These are phyloP conservation scores for Pterostichus niger DNA, from an alignment of 2,888 invertebrate species.

Conservation along the genomic window DNA sequence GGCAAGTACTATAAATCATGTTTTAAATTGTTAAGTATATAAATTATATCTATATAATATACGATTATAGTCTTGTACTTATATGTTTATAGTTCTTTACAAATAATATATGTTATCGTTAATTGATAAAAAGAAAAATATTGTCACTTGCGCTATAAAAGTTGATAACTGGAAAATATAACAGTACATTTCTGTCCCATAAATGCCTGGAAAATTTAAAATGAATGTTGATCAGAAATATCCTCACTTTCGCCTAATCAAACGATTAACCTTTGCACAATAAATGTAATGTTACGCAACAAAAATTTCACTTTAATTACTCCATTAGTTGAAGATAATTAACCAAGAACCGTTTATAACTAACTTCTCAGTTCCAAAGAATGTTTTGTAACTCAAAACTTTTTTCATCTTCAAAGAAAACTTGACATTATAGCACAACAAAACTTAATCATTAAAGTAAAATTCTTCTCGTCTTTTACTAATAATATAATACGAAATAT, in stretches of 20 bases:
- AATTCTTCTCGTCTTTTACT: not conserved
- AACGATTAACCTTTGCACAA: not conserved
- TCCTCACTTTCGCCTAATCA: not conserved
- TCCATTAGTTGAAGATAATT: slow-evolving; percentile 10
- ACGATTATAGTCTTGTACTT: not conserved
- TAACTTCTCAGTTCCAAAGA: slow-evolving; percentile 5
- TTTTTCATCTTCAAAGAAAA: not conserved
- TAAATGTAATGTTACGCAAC: not conserved
- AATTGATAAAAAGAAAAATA: not conserved
- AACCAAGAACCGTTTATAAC: not conserved
- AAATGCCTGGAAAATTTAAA: not conserved
- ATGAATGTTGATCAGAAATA: not conserved
- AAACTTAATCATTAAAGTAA: not conserved
- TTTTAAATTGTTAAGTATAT: no score
- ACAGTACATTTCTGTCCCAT: not conserved
- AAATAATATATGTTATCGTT: not conserved
- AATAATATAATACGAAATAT: not conserved
- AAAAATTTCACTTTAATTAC: slow-evolving; percentile 22
- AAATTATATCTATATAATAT: no score
- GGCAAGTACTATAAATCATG: not conserved
- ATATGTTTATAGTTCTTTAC: not conserved
- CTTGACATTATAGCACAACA: slow-evolving; percentile 4
- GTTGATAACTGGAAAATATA: not conserved
- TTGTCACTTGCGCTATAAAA: not conserved
- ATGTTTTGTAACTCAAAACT: not conserved